Percentiles rank a stretch among this genome's conserved stretches.
phyloP scores from a whole-genome alignment of 2,113 vertebrate genomes.

The Heterotis niloticus region DNA sequence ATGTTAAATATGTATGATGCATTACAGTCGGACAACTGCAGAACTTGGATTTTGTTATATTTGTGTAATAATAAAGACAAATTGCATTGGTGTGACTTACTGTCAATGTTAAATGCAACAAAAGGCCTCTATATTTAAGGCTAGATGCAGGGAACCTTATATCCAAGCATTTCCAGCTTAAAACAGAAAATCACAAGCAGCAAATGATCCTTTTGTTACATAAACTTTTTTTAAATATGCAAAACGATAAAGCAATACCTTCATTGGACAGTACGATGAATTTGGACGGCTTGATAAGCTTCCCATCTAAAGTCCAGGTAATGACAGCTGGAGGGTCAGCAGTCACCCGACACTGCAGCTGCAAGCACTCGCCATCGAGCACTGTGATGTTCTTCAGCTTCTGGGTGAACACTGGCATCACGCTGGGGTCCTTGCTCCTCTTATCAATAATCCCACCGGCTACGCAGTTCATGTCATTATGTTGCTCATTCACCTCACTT shows the following conservation, averaged over 20 bases:
- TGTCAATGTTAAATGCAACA: no score
- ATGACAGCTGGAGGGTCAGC: conserved; percentile 64
- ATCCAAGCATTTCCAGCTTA: no score
- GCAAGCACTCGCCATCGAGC: conserved; percentile 78
- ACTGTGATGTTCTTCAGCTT: conserved; percentile 75
- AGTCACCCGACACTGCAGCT: conserved; percentile 77
- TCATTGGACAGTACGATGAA: conserved; percentile 82
- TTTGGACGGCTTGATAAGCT: conserved; percentile 86
- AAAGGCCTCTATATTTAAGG: no score
- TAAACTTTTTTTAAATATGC: not conserved
- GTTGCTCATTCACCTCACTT: conserved; percentile 38
- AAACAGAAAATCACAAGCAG: no score
- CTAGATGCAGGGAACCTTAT: no score
- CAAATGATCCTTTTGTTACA: no score
- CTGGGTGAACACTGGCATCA: conserved; percentile 69
- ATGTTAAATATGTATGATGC: no score
- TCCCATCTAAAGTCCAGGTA: conserved; percentile 88
- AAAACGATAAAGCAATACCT: conserved; percentile 63
- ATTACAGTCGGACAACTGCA: no score
- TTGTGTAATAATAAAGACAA: no score
- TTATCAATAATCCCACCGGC: conserved; percentile 62
- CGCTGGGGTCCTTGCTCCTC: conserved; percentile 55
- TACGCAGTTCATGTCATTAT: conserved; percentile 70
- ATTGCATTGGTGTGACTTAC: no score
- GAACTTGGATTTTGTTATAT: no score